Conservation (phyloP, 1,140 invertebrate species). For the Drosophila nikananu region DNA sequence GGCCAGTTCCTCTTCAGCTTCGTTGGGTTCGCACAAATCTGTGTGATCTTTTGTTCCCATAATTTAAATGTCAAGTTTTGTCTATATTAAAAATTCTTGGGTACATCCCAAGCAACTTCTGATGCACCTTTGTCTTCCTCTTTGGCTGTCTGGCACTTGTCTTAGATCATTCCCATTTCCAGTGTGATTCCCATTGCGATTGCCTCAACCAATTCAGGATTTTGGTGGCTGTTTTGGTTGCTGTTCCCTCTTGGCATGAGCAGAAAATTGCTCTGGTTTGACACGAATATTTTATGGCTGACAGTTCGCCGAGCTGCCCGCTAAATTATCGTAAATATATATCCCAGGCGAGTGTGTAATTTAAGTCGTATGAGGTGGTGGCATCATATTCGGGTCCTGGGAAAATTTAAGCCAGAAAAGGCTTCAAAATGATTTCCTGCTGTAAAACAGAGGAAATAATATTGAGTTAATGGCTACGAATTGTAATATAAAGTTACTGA, state of each 20-base stretch:
- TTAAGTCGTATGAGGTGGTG: slow-evolving; percentile 10
- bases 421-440: not conserved
- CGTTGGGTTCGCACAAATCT: slow-evolving; percentile 37
- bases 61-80: slow-evolving; percentile 81
- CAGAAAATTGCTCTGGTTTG: slow-evolving; percentile 61
- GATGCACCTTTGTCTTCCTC: slow-evolving; percentile 34
- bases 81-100: slow-evolving; percentile 77
- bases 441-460: not conserved
- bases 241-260: slow-evolving; percentile 42
- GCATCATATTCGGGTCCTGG: slow-evolving; percentile 1
- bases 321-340: slow-evolving; percentile 50
- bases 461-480: not conserved
- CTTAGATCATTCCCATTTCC: slow-evolving; percentile 43
- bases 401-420: not conserved
- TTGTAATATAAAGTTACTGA: slow-evolving; percentile 4
- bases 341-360: slow-evolving; percentile 29
- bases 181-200: slow-evolving; percentile 17
- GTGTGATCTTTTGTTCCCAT: slow-evolving; percentile 71
- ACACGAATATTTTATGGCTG: slow-evolving; percentile 55
- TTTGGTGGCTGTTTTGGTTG: slow-evolving; percentile 11
- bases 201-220: not conserved
- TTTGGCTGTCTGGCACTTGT: slow-evolving; percentile 53
- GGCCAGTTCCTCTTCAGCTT: slow-evolving; percentile 23
- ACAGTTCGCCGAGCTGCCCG: slow-evolving; percentile 23
- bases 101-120: slow-evolving; percentile 20